Base-by-base conservation (phyloP, 1,140 invertebrate species). In the Ctenoplectra terminalis region DNA sequence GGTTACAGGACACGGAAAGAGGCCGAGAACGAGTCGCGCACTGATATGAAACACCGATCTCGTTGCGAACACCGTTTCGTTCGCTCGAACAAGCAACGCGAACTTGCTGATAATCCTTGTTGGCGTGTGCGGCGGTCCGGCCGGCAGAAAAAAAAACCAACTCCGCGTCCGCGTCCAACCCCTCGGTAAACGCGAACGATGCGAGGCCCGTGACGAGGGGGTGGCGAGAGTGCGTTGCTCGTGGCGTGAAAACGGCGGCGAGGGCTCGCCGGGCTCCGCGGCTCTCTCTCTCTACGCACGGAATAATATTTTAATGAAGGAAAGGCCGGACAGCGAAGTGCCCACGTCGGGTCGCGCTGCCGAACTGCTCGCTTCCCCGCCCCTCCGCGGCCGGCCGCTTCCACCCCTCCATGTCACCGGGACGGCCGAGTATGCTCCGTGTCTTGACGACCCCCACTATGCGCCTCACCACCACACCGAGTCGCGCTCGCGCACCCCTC, bases 261-360 rank as follows among this genome's bases (percentile, higher is more conserved):
- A 86, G 73, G 74, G 78, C 71, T 83, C 89, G 82, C 82, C 85
- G 81, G 66, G 67, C 67, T 83, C 73, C 82, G 86, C 83, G 74
- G 72, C 78, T 81, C 84, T 89, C 78, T 86, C 82, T 81, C 60
- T 83, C 82, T 70, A 87, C 88, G 86, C 87, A 87, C 89, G 83
- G 89, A 88, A 90, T 92, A 92, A 91, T 93, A 93, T 94, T 93
- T 92, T 93, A 94, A 93, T 93, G 91, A 93, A 92, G 85, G 89
- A 92, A 93, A 93, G 90, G 90, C 91, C 92, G 92, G 92, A 93
- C 92, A 93, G 92, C 92, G 92, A 93, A 93, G 92, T 94, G 92
- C 92, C 92, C 92, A 92, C 91, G 91, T 93, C 92, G 93, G 92
- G 92, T 93, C 91, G 92, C 92, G 92, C 92, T 93, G 93, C 92